Percentiles rank a stretch among this genome's conserved stretches.
These are phyloP conservation scores for Aspidiotus rigidus DNA, from an alignment of 2,888 invertebrate genomes.

Conservation along the genomic window DNA sequence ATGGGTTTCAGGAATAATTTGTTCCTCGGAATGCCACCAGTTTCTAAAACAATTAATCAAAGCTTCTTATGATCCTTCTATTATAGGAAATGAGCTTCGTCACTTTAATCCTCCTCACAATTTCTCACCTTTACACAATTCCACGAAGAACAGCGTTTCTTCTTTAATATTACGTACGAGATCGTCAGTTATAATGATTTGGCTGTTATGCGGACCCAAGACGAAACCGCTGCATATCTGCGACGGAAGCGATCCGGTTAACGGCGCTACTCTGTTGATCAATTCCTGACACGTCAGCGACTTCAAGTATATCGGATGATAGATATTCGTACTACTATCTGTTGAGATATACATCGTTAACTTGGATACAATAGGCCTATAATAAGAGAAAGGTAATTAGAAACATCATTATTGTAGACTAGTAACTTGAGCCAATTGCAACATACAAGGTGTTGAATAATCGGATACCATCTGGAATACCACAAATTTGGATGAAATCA, in stretches of 20 bases:
- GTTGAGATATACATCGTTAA: conserved; percentile 69
- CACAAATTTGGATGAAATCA: conserved; percentile 89
- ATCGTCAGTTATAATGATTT: conserved; percentile 75
- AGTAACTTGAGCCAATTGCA: not conserved
- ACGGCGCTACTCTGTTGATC: conserved; percentile 41
- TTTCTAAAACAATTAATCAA: conserved; percentile 4
- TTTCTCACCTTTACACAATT: conserved; percentile 47
- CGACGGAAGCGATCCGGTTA: conserved; percentile 42
- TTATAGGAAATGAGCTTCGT: not conserved
- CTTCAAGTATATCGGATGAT: conserved; percentile 73
- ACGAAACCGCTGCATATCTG: conserved; percentile 56
- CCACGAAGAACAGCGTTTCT: conserved; percentile 60
- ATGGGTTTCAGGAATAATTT: conserved; percentile 22
- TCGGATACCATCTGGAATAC: conserved; percentile 85
- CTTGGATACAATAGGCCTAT: conserved; percentile 60
- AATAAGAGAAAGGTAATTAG: conserved; percentile 34
- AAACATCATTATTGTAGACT: not conserved
- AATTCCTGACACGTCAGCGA: conserved; percentile 54
- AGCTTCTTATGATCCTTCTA: not conserved
- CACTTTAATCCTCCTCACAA: not conserved
- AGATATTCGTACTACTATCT: conserved; percentile 54
- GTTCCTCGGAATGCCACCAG: conserved; percentile 12
- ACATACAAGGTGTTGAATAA: conserved; percentile 76
- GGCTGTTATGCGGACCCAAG: conserved; percentile 74
- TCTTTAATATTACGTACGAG: conserved; percentile 74